Base-by-base conservation (phyloP, 2,888 invertebrate genomes). In the Syrista parreyssii region DNA sequence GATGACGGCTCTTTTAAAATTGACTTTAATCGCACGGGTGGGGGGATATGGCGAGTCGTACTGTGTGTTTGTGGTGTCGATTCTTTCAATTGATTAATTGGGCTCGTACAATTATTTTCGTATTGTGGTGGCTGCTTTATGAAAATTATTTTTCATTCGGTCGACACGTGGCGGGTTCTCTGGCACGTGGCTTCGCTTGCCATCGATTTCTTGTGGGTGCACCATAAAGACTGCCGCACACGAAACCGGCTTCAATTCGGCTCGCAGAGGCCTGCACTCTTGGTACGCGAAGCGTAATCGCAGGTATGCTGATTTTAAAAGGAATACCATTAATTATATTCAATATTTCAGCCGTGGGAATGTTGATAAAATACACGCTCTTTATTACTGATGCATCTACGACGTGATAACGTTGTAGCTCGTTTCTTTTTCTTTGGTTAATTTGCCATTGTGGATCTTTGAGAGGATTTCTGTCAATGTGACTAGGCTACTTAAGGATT, bases 241-340 rank as follows among this genome's bases (percentile, higher is more conserved):
- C 23, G 23, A 55, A 55, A 55, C 55, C 55, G 55, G 55, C 55
- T 55, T 23, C 55, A 55, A 55, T 55, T 55, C 55, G 55, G 55
- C 55, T 23, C 23, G 1, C 9, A 55, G 55, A 55, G 55, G 55
- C 55, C 2, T 23, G 9, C 23, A 12, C 36, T 36, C 4, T 55
- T 9, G 23, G 23, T 55, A 9, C 55, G 23, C 23, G 55, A 23
- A 23, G 55, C 55, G 9, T 23, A 55, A 55, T 55, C 55, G 23
- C 31, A 35, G 78, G 71, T 72, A 75, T 75, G 80, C 76, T 78
- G 79, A 80, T 82, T 83, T 80, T 75, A 79, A 79, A 79, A 73
- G 76, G 78, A 75, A 71, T 75, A 77, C 80, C 80, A 80, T 85
- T 86, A 81, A 85, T 85, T 80, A 84, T 71, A 72, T 74, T 76